Evolutionary conservation across 2,888 invertebrate genomes (phyloP).

Genomic region (Erebia ligea): DNA sequence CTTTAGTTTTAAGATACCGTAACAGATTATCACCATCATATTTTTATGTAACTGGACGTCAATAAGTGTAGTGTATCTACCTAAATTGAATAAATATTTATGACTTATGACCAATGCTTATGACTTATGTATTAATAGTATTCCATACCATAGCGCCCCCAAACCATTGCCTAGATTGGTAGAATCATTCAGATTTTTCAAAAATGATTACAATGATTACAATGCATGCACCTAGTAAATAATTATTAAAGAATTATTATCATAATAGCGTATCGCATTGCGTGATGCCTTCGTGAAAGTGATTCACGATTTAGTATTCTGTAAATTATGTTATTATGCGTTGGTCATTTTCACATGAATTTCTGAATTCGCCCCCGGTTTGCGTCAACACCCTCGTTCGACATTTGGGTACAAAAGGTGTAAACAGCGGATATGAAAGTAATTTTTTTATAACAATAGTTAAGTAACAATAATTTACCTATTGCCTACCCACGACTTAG

Average conservation of each 20-base stretch:
- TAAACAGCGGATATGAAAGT: background rate
- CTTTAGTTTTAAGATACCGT: too few species aligned
- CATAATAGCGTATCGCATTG: slow-evolving; percentile 7
- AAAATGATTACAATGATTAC: background rate
- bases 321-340: slow-evolving; percentile 20
- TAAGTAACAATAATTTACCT: background rate
- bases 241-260: background rate
- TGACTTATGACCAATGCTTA: too few species aligned
- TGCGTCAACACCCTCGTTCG: background rate
- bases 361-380: background rate
- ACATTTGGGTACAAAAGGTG: slow-evolving; percentile 3
- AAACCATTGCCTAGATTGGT: too few species aligned
- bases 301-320: slow-evolving; percentile 17
- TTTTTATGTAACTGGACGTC: too few species aligned
- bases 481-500: background rate
- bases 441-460: background rate
- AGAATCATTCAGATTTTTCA: background rate
- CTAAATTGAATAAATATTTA: too few species aligned
- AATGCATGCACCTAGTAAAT: background rate
- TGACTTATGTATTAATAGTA: too few species aligned
- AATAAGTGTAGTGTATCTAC: too few species aligned
- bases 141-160: too few species aligned
- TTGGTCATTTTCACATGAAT: slow-evolving; percentile 22
- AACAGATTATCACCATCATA: too few species aligned
- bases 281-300: slow-evolving; percentile 15